These are phyloP conservation scores for Mimachlamys varia DNA, from an alignment of 2,888 invertebrate genomes.

Conservation along the genomic window DNA sequence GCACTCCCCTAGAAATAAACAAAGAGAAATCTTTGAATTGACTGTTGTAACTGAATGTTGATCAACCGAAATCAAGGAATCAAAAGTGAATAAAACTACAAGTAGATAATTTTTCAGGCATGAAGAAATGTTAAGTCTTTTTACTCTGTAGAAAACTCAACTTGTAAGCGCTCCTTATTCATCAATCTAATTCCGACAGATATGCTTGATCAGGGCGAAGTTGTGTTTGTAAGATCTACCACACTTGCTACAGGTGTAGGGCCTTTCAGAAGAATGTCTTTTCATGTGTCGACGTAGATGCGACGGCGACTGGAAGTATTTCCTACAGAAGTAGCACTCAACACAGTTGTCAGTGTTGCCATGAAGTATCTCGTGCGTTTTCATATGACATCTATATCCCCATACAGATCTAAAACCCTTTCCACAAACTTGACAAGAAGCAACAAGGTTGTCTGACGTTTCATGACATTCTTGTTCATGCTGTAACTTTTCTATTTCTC, in stretches of 20 bases:
- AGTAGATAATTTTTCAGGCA: background rate
- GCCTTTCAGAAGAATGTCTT: conserved; percentile 44
- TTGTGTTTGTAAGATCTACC: conserved; percentile 49
- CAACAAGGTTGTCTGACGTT: background rate
- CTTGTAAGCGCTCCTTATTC: no score
- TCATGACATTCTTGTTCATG: conserved; percentile 1
- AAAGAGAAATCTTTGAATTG: conserved; percentile 6
- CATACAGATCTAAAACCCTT: conserved; percentile 42
- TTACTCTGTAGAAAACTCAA: background rate
- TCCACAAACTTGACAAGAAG: conserved; percentile 37
- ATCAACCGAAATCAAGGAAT: background rate
- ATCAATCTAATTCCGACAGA: background rate
- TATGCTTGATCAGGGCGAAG: background rate
- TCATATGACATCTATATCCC: conserved; percentile 44
- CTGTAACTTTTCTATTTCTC: background rate
- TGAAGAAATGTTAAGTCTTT: background rate
- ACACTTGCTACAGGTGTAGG: conserved; percentile 43
- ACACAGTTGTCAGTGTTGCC: conserved; percentile 31
- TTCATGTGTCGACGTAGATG: conserved; percentile 46
- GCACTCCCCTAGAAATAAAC: background rate
- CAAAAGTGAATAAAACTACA: background rate
- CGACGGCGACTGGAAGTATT: background rate
- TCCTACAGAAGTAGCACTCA: conserved; percentile 8
- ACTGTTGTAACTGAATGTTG: background rate
- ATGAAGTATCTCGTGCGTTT: conserved; percentile 37